Base-by-base conservation (phyloP, 2,888 invertebrate species). In the Drosophila limbata region DNA sequence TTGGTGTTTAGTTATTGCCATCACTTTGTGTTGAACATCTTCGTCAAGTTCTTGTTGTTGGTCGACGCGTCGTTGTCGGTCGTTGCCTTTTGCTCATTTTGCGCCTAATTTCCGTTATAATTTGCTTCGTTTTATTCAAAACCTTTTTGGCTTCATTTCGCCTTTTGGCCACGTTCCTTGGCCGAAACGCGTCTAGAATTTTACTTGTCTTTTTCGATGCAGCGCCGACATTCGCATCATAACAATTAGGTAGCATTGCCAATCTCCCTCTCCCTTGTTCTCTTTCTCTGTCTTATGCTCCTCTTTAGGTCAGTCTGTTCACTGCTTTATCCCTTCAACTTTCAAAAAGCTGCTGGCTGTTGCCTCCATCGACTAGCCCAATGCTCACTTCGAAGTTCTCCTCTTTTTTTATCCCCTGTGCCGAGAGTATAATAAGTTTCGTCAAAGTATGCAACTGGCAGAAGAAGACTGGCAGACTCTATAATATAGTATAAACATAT, bases 81-180 rank as follows among this genome's bases (percentile, higher is more conserved):
- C 42, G n/a, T 55, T 62, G 53, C 37, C 62, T 39, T 48, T 66
- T 75, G 78, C 81, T 81, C 73, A 86, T 79, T 88, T 80, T 76
- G 76, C 78, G 90, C 78, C 80, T 82, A 84, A 84, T 88, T 88
- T 88, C 84, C 90, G 88, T 79, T 84, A 78, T 88, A 88, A 88
- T 88, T 88, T 82, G 68, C 74, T 66, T 68, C 77, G 70, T 70
- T 88, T 90, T 77, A 82, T 79, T 84, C 84, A 84, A 88, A 84
- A 85, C 85, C 77, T 73, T 77, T 77, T 77, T 65, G 63, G 70
- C 56, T 68, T 66, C 65, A 52, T 65, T 78, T 60, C 50, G 76
- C 63, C 66, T 50, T 17, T 57, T 63, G 73, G 78, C 69, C 79
- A 78, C 64, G 74, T 73, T 37, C 35, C 31, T 48, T 44, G 65